These are phyloP conservation scores for Syngnathus floridae DNA, from an alignment of 2,113 vertebrate species.

Conservation along the genomic window DNA sequence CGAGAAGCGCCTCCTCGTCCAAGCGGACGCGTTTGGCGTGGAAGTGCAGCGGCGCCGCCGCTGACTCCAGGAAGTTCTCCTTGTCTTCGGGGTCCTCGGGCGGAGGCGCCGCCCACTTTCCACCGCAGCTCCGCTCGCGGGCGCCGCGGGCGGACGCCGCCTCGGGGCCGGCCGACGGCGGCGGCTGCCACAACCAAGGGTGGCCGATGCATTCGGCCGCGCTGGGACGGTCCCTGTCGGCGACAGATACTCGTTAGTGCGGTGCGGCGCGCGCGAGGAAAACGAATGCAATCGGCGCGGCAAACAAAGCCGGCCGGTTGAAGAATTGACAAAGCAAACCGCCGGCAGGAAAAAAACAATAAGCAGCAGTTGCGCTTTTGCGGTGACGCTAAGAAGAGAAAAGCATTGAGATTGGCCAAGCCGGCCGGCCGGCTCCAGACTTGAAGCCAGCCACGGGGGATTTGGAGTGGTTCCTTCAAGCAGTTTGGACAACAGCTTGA, in stretches of 20 bases:
- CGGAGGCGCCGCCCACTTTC: constrained; percentile 67
- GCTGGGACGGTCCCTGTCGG: constrained; percentile 79
- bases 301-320: too few species aligned
- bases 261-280: too few species aligned
- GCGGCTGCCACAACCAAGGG: constrained; percentile 81
- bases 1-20: constrained; percentile 68
- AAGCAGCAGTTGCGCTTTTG: too few species aligned
- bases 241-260: not conserved
- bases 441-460: too few species aligned
- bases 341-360: too few species aligned
- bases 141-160: constrained; percentile 47
- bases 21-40: constrained; percentile 82
- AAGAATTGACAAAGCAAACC: too few species aligned
- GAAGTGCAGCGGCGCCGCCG: constrained; percentile 48
- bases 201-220: constrained; percentile 86
- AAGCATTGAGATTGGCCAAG: too few species aligned
- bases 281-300: too few species aligned
- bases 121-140: constrained; percentile 67
- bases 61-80: constrained; percentile 86
- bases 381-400: too few species aligned
- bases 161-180: constrained; percentile 43
- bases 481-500: not conserved
- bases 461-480: too few species aligned
- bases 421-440: too few species aligned
- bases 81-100: constrained; percentile 87